phyloP scores from a whole-genome alignment of 2,888 invertebrate species.

The Penaeus monodon region DNA sequence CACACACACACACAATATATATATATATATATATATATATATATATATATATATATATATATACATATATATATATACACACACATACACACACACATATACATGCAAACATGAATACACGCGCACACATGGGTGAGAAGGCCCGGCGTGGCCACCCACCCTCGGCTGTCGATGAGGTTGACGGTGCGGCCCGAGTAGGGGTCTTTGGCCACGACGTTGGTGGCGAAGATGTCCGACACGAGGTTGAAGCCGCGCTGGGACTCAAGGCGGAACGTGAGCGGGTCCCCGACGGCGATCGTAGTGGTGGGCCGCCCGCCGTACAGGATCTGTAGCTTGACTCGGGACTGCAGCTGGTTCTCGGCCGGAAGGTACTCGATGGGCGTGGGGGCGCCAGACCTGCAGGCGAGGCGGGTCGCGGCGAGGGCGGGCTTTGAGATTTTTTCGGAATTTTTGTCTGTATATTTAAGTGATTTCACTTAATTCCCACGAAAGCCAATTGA shows the following conservation, averaged over 20 bases:
- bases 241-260: conserved; percentile 91
- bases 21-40: not conserved
- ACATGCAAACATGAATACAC: not conserved
- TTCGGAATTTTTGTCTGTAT: no score
- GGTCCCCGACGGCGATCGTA: conserved; percentile 93
- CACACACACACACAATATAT: not conserved
- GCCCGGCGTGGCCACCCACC: conserved; percentile 75
- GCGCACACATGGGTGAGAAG: not conserved
- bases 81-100: no score
- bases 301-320: conserved; percentile 93
- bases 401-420: not conserved
- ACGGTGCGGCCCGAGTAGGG: conserved; percentile 92
- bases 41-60: conserved; percentile 16
- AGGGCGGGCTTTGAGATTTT: no score
- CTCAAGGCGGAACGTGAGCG: conserved; percentile 88
- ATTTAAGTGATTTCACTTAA: not conserved
- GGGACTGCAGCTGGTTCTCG: conserved; percentile 89
- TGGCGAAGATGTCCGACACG: conserved; percentile 90
- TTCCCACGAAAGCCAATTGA: not conserved
- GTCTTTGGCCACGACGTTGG: conserved; percentile 91
- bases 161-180: conserved; percentile 88
- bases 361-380: conserved; percentile 93
- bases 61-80: not conserved
- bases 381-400: conserved; percentile 83
- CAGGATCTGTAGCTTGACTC: conserved; percentile 85